Conservation (phyloP, 2,797 vertebrate genomes). For the Lepus oiostolus region DNA sequence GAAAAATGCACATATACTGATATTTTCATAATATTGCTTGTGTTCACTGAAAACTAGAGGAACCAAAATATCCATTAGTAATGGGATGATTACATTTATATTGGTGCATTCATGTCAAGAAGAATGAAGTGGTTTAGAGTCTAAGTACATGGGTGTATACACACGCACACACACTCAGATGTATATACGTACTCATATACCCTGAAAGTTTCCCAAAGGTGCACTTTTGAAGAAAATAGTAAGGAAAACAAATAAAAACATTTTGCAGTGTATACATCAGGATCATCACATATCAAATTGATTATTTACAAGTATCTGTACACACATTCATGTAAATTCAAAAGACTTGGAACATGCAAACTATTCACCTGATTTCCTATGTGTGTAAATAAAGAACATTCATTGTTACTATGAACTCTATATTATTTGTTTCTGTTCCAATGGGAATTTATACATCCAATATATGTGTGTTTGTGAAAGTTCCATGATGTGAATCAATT, state of each 20-base stretch:
- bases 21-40: not conserved
- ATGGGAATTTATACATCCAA: not conserved
- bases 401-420: not conserved
- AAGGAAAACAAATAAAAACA: not conserved
- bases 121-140: not conserved
- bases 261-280: not conserved
- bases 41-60: not conserved
- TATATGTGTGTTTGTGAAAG: not conserved
- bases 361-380: not conserved
- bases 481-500: not conserved
- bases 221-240: not conserved
- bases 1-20: not conserved
- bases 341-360: not conserved
- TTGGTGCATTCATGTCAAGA: not conserved
- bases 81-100: not conserved
- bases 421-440: not conserved
- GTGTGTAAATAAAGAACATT: not conserved
- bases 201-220: not conserved
- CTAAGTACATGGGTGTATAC: not conserved
- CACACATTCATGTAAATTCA: not conserved
- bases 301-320: not conserved
- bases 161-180: no score
- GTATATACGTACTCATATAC: accelerated
- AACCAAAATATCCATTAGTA: not conserved
- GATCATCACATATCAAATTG: not conserved